phyloP scores from a whole-genome alignment of 2,113 vertebrate genomes.

The Sceloporus tristichus region DNA sequence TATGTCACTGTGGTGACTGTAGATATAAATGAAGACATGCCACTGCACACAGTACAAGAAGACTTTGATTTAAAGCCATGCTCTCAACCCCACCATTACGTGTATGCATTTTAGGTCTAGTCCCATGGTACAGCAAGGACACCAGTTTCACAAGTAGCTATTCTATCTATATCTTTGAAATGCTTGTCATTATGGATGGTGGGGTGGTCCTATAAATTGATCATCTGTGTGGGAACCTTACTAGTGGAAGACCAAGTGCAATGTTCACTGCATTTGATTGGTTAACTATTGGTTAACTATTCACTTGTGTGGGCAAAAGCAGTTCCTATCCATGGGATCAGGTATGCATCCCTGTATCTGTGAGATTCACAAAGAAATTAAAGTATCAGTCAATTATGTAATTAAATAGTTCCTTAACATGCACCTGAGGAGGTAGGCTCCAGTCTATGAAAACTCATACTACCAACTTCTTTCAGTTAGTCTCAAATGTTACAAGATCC shows the following conservation, averaged over 20 bases:
- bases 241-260: no score
- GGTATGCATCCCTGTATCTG: neutral
- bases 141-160: neutral
- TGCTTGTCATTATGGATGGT: neutral
- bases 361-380: neutral
- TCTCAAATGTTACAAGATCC: no score
- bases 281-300: no score
- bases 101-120: neutral
- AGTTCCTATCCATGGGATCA: neutral
- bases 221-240: no score
- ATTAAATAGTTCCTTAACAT: neutral
- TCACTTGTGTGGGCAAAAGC: no score
- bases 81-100: constrained; percentile 20
- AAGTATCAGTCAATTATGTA: neutral
- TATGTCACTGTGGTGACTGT: constrained; percentile 49
- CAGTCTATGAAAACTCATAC: no score
- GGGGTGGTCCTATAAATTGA: neutral
- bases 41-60: constrained; percentile 8
- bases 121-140: constrained; percentile 4
- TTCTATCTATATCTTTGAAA: neutral
- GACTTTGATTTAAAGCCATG: constrained; percentile 31
- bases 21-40: constrained; percentile 45
- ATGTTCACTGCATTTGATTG: no score
- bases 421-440: no score
- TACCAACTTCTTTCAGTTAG: no score